These are phyloP conservation scores for Copsychus sechellarum DNA, from an alignment of 2,113 vertebrate genomes.

Conservation along the genomic window DNA sequence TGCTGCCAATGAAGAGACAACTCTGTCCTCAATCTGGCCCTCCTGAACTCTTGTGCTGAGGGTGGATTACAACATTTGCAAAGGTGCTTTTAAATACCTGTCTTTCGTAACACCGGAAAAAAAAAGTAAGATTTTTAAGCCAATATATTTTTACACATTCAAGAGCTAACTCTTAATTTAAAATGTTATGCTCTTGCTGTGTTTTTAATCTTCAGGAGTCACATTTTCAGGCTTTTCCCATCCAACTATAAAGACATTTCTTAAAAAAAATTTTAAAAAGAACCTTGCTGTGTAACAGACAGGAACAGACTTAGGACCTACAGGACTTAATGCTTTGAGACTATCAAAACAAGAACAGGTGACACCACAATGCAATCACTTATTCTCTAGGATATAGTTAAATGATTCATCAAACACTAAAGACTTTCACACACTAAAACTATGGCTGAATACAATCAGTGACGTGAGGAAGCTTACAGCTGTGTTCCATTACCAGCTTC, in stretches of 20 bases:
- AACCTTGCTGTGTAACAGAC: not conserved
- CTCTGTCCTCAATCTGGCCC: not conserved
- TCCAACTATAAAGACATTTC: not conserved
- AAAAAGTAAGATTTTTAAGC: not conserved
- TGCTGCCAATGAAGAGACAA: not conserved
- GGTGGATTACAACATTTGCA: not conserved
- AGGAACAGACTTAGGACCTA: not conserved
- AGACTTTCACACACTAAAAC: not conserved
- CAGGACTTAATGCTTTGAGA: not conserved
- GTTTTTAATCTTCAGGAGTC: not conserved
- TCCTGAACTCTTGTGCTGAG: not conserved
- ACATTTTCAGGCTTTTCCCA: not conserved
- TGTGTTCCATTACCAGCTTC: not conserved
- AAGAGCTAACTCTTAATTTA: not conserved
- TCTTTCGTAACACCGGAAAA: fast-evolving
- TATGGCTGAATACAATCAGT: not conserved
- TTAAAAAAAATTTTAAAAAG: not conserved
- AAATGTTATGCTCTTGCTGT: not conserved
- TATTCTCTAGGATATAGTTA: not conserved
- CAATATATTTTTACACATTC: not conserved
- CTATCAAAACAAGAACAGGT: not conserved
- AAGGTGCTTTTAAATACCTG: not conserved
- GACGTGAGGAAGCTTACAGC: not conserved
- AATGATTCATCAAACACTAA: not conserved
- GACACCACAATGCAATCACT: not conserved